phyloP scores from a whole-genome alignment of 2,888 invertebrate species.

The Blera fallax region DNA sequence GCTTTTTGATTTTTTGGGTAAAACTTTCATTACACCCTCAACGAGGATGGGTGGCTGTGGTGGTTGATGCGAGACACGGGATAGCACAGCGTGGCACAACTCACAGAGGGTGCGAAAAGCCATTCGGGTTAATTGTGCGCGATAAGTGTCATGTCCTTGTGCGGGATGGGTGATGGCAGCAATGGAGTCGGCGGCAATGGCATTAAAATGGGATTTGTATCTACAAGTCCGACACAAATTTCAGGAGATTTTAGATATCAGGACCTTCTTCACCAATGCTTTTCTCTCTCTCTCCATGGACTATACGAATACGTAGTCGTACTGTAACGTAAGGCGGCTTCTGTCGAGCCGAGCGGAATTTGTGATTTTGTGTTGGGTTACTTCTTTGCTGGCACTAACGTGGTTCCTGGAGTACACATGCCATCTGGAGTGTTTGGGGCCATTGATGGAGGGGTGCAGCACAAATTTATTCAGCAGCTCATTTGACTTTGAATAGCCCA shows the following conservation, averaged over 20 bases:
- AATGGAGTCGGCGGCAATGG: constrained; percentile 6
- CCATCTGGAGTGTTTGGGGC: neutral
- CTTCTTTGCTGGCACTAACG: neutral
- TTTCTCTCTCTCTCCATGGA: neutral
- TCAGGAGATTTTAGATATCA: constrained; percentile 68
- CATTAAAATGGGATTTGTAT: constrained; percentile 72
- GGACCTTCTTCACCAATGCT: constrained; percentile 25
- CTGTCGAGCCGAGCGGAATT: constrained; percentile 36
- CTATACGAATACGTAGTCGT: no score
- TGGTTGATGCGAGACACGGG: neutral
- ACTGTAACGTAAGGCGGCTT: neutral
- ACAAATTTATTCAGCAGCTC: constrained; percentile 36
- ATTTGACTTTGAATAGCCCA: constrained; percentile 36
- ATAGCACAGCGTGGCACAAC: constrained; percentile 3
- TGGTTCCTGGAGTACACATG: neutral
- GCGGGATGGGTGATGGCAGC: constrained; percentile 31
- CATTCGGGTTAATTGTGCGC: constrained; percentile 72
- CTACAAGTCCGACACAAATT: constrained; percentile 73
- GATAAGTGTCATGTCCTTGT: constrained; percentile 73
- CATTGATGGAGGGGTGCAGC: neutral
- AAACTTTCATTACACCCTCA: constrained; percentile 48
- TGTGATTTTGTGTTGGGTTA: constrained; percentile 19
- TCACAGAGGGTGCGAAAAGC: constrained; percentile 59
- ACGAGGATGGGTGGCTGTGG: neutral
- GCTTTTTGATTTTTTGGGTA: constrained; percentile 34